Base-by-base conservation (phyloP, 2,797 vertebrate species). In the Lutjanus argentimaculatus region DNA sequence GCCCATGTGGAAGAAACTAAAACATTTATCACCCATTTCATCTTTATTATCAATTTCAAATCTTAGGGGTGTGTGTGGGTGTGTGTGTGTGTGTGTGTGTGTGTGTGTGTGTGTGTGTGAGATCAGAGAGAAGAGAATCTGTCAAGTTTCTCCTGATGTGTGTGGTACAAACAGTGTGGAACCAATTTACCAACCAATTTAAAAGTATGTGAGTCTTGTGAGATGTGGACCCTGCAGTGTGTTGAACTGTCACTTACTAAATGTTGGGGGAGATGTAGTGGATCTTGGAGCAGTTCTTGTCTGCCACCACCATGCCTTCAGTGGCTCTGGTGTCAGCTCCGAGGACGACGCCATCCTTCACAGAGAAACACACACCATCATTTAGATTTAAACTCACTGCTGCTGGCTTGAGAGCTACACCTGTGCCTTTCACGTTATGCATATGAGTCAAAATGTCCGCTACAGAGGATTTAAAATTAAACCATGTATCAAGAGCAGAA, bases 211-310 rank as follows among this genome's bases (percentile, higher is more conserved):
- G 8, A 42, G 11, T 70, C 22, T 22, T 13, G 3, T 52, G 17
- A 14, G 19, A 17, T 13, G 6, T 17, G 1, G 6, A 42, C 7
- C 10, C 8, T 30, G 5, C 7, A 49, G 17, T 40, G 13, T 9
- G 21, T 6, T 56, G 52, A 45, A 8, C 43, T 7, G 15, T 73
- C 7, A 95, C 98, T 96, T 93, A 99, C 98, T 98, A 99, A 87
- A 99, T 98, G 91, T 99, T 99, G 12, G 97, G 96, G 9, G 98
- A 96, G 83, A 99, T 98, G 92, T 97, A 99, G 93, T 99, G 98
- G 90, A 99, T 99, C 93, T 99, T 99, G 51, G 97, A 97, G 85
- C 98, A 99, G 93, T 99, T 99, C 94, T 99, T 99, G 94, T 99
- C 98, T 42, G 98, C 98, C 69, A 99, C 98, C 0, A 99, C 84